A percentile compares a stretch with the other conserved stretches of the same genome.
Evolutionary conservation across 2,113 vertebrate genomes (phyloP).

Genomic region (Coreoperca whiteheadi): DNA sequence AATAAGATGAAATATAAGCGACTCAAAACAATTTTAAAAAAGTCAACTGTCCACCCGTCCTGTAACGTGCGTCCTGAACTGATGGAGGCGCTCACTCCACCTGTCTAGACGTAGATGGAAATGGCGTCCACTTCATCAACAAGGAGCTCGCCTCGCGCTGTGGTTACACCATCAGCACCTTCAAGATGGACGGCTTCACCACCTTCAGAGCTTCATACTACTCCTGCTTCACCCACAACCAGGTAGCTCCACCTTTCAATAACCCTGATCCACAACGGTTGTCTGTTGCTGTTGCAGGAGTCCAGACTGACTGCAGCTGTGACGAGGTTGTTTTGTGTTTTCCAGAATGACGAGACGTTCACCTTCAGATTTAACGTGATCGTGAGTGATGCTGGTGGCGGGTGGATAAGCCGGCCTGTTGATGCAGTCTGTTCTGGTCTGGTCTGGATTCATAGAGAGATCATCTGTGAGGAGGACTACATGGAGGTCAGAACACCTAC

Average conservation of each 20-base stretch:
- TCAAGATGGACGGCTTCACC: slow-evolving; percentile 36
- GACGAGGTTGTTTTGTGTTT: neutral
- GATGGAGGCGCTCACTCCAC: neutral
- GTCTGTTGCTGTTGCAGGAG: too few species aligned
- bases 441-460: slow-evolving; percentile 64
- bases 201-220: slow-evolving; percentile 73
- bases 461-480: slow-evolving; percentile 76
- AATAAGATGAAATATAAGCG: too few species aligned
- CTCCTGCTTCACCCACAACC: slow-evolving; percentile 69
- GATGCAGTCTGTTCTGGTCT: slow-evolving; percentile 51
- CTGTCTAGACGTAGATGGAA: slow-evolving; percentile 37
- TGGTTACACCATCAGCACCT: slow-evolving; percentile 68
- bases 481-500: slow-evolving; percentile 65
- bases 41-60: neutral
- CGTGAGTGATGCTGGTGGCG: slow-evolving; percentile 7
- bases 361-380: slow-evolving; percentile 66
- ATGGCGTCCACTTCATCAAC: slow-evolving; percentile 50
- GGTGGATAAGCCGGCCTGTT: slow-evolving; percentile 38
- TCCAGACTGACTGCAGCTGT: neutral
- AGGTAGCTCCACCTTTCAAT: neutral
- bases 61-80: neutral
- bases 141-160: slow-evolving; percentile 47
- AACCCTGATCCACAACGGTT: too few species aligned
- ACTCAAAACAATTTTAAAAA: too few species aligned
- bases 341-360: slow-evolving; percentile 68